Conservation (phyloP, 2,888 invertebrate species). For the Eurytoma californica region DNA sequence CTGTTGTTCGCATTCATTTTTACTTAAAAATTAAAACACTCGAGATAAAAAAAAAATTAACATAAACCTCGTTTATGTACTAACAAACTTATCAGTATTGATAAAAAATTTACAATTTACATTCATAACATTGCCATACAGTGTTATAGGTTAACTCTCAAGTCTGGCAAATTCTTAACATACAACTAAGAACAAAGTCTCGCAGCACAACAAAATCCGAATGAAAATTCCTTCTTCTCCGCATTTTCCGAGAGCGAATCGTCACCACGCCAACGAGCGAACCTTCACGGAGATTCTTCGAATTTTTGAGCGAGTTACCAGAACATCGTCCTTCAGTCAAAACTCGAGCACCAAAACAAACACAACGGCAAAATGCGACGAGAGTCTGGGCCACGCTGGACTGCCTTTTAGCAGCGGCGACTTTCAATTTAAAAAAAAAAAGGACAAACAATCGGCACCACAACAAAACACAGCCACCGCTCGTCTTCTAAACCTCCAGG, state of each 20-base stretch:
- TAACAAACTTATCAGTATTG: neutral
- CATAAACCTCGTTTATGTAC: neutral
- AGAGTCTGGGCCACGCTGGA: no score
- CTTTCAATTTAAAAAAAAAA: conserved; percentile 4
- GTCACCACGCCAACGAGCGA: no score
- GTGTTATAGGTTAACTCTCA: conserved; percentile 37
- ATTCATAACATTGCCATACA: conserved; percentile 5
- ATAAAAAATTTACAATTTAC: conserved; percentile 28
- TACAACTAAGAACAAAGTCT: neutral
- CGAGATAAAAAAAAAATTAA: neutral
- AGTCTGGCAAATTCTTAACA: conserved; percentile 32
- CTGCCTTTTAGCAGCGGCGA: no score
- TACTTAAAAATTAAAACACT: conserved; percentile 13
- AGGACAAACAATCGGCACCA: conserved; percentile 34
- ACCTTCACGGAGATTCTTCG: no score
- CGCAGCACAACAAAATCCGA: conserved; percentile 12
- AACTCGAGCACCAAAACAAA: no score
- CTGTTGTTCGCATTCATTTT: conserved; percentile 58
- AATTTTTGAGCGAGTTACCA: no score
- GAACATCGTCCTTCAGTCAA: neutral
- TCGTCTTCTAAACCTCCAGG: neutral
- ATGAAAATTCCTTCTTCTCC: neutral
- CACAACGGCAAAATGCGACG: no score
- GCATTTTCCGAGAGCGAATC: conserved; percentile 28
- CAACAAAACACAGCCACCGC: conserved; percentile 33